Percentiles rank a stretch among this genome's conserved stretches.
phyloP scores from a whole-genome alignment of 2,888 invertebrate species.

The Polyommatus icarus region DNA sequence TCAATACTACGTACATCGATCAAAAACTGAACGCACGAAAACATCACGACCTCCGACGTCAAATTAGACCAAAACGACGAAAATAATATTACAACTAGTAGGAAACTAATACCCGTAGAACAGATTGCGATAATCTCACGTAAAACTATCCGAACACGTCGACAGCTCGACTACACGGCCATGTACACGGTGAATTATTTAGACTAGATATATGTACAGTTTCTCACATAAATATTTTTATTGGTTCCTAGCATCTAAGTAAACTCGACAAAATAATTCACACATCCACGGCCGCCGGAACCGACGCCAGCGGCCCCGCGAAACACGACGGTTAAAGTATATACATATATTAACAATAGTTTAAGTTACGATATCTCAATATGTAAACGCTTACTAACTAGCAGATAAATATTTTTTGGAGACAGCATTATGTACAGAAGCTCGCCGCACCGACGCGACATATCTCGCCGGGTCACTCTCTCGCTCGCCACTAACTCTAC shows the following conservation, averaged over 20 bases:
- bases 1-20: slow-evolving; percentile 61
- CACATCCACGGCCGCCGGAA: slow-evolving; percentile 40
- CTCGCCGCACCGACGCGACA: slow-evolving; percentile 59
- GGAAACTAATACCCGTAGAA: slow-evolving; percentile 82
- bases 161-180: slow-evolving; percentile 35
- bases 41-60: slow-evolving; percentile 55
- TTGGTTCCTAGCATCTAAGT: slow-evolving; percentile 47
- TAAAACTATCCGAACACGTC: slow-evolving; percentile 35
- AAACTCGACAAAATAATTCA: slow-evolving; percentile 38
- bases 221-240: slow-evolving; percentile 55
- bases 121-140: slow-evolving; percentile 68
- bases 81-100: slow-evolving; percentile 76
- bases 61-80: slow-evolving; percentile 62
- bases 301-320: not conserved
- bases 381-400: slow-evolving; percentile 56
- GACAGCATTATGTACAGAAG: slow-evolving; percentile 77
- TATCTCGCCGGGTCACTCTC: slow-evolving; percentile 46
- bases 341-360: slow-evolving; percentile 52
- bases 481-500: slow-evolving; percentile 42
- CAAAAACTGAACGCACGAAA: slow-evolving; percentile 66
- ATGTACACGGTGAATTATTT: slow-evolving; percentile 40
- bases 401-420: slow-evolving; percentile 70
- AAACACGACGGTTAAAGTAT: slow-evolving; percentile 28
- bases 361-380: slow-evolving; percentile 49
- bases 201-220: slow-evolving; percentile 51